Base-by-base conservation (phyloP, 2,888 invertebrate genomes). In the Glomeris marginata region DNA sequence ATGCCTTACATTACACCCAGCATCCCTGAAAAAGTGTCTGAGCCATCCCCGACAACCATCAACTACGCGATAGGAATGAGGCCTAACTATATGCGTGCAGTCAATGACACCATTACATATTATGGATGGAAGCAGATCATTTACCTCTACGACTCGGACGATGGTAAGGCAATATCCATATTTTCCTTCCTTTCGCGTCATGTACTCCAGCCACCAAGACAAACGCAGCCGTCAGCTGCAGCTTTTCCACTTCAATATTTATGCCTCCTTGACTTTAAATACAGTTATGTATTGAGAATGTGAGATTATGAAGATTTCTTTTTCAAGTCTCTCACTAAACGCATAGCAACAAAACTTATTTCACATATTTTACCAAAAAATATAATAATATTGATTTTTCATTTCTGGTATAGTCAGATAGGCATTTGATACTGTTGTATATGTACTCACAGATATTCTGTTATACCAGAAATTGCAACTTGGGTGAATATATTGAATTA, bases 1-100 rank as follows among this genome's bases (percentile, higher is more conserved):
- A 86, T 90, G 84, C 90, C 90, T 37, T 90, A 90, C 66, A 81
- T 90, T 54, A 88, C 88, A 42, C 88, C 88, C 13, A 88, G 88
- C 86, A 90, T 87, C 64, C 88, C 90, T 1, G 88, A 90, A 69
- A 88, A 88, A 77, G 84, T 83, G 42, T 75, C 84, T 54, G 81
- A 84, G 11, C 87, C 87, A 34, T 85, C 87, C 16, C 86, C 54
- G 35, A 49, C 49, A 16, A 51, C 41, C 65, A 56, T 57, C 52
- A 58, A 58, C 52, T 61, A 54, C 51, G 90, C 88, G 47, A 82
- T 90, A 62, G 87, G 87, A 67, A 83, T 97, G 81, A 77, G 91
- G 55, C 95, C 97, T 37, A 86, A 94, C 69, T 92, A 92, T 70
- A 88, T 92, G 68, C 82, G 81, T 63, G 92, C 95, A 52, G 84